Base-by-base conservation (phyloP, 2,888 invertebrate genomes). In the Leptarthrus brevirostris region DNA sequence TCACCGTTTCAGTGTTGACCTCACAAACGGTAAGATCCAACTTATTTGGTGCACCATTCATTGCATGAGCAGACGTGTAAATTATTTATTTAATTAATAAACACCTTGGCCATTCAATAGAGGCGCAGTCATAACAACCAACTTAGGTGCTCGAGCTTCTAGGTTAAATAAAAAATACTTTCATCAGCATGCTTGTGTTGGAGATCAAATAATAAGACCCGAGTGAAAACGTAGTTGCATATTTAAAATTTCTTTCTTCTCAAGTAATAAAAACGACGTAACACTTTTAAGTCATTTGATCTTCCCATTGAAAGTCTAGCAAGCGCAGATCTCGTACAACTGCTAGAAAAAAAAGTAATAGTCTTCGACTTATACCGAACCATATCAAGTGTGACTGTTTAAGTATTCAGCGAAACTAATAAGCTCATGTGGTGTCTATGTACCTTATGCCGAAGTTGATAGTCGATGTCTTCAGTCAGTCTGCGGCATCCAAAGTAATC, bases 281-380 rank as follows among this genome's bases (percentile, higher is more conserved):
- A 56, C 16, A 58, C 58, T 58, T 58, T 58, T 30, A 56, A 54
- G 30, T 26, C 16, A 56, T 56, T 58, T 12, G 58, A 58, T 58
- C 34, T 58, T 58, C 40, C 58, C 26, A 58, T 36, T 58, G 58
- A 58, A 58, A 58, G 36, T 58, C 30, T 56, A 56, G 56, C 56
- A 56, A 16, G 26, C 56, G 30, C 26, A 56, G 26, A 56, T 56
- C 24, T 26, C 18, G 2, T 20, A n/a, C 12, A 16, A 20, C 36
- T 34, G 56, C 58, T 58, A 20, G 18, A 58, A 58, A 36, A 58
- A 58, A 34, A 16, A 56, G 1, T 16, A n/a, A 12, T 16, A 8
- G 30, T 6, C 30, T 40, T 58, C 16, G 36, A 26, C 56, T 30
- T 56, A 26, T 16, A 8, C n/a, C n/a, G n/a, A n/a, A 34, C 36